Evolutionary conservation across 2,113 vertebrate genomes (phyloP), one percentile per base, ranked within the genome.

Genomic region (Rhinoderma darwinii): DNA sequence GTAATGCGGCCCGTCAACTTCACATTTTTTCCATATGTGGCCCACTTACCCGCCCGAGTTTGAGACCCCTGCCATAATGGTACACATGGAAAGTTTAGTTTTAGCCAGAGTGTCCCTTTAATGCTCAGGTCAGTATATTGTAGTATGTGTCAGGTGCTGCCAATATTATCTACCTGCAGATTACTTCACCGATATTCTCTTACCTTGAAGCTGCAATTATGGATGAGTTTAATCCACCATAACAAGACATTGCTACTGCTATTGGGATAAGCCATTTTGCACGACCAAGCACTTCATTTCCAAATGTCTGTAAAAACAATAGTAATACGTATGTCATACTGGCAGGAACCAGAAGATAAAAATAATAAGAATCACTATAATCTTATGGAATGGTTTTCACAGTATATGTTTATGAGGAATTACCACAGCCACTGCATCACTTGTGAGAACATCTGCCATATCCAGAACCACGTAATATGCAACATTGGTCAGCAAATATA

Each of bases 401-500:
- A 32, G 30, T 18, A 39, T 72, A 47, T 44, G 0, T n/a, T 78
- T 70, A 47, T 18, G 27, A 78, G 25, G 17, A 91, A 92, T 94
- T 92, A 97, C 95, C 93, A 96, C 94, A 84, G 95, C 95, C 22
- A 96, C 95, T 0, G 95, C 96, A 39, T 97, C 95, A 88, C 94
- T 97, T 84, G 92, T 92, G 90, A 96, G 92, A 88, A 97, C 90
- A 70, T 92, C 93, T 1, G 93, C 84, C 89, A 95, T 96, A 90
- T 97, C 95, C 90, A 97, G 77, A 39, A 96, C 95, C 20, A 93
- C 91, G 0, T 96, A 96, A 87, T 96, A 97, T 0, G 95, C 95
- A 89, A 96, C 91, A n/a, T 96, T 97, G 78, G 96, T 96, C 92
- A 96, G 75, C 83, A 97, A 88, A 90, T 96, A 97, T 91, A 96